Conservation (phyloP, 2,888 invertebrate genomes). For the Oligia fasciuncula region DNA sequence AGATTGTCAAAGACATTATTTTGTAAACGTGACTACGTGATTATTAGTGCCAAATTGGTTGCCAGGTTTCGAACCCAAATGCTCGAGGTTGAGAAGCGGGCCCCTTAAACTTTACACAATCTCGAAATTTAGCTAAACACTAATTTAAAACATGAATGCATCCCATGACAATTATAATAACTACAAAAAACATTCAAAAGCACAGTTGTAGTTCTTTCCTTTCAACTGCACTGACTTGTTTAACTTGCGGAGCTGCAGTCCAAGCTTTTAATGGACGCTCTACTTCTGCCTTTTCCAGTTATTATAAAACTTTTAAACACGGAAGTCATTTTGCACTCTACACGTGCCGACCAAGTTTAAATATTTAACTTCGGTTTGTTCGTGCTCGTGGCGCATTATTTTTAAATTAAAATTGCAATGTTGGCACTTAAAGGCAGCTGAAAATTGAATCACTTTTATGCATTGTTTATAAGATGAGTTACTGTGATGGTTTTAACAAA, state of each 20-base stretch:
- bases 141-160: not conserved
- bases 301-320: slow-evolving; percentile 46
- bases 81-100: not conserved
- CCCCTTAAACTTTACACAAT: not conserved
- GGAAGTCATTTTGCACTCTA: slow-evolving; percentile 28
- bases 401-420: slow-evolving; percentile 6
- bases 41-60: not conserved
- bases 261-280: slow-evolving; percentile 49
- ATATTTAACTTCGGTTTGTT: slow-evolving; percentile 33
- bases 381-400: not conserved
- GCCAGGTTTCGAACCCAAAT: not conserved
- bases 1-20: too few species aligned
- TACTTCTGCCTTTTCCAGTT: slow-evolving; percentile 27
- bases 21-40: not conserved
- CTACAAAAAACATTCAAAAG: not conserved
- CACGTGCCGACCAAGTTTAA: slow-evolving; percentile 19
- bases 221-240: slow-evolving; percentile 12
- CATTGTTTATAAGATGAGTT: not conserved
- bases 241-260: slow-evolving; percentile 12
- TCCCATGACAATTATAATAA: not conserved
- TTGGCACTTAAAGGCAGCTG: not conserved
- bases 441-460: not conserved
- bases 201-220: not conserved
- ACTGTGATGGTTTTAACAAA: not conserved
- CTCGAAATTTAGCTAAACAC: not conserved